Evolutionary conservation across 2,797 vertebrate species (phyloP).

Genomic region (Diplodus puntazzo): DNA sequence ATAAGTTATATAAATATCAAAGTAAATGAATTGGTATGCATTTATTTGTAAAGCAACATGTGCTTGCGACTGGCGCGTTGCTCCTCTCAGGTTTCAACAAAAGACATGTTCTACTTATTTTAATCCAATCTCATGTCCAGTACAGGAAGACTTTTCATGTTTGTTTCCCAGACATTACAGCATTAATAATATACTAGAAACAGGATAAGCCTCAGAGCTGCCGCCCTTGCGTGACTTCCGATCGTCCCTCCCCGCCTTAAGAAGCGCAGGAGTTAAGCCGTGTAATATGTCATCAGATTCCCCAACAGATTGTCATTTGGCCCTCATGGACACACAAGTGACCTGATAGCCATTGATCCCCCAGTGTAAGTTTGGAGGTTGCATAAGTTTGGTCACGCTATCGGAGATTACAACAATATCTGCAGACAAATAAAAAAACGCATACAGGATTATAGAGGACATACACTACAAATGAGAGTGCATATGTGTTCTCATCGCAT

Average conservation of each 20-base stretch:
- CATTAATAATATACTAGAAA: conserved; percentile 4
- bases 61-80: not conserved
- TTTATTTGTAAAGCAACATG: not conserved
- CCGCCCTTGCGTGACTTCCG: not conserved
- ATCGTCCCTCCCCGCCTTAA: not conserved
- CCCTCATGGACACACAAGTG: conserved; percentile 26
- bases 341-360: conserved; percentile 52
- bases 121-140: conserved; percentile 16
- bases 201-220: conserved; percentile 14
- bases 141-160: not conserved
- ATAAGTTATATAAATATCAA: too few relatives aligned
- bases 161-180: conserved; percentile 12
- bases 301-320: conserved; percentile 46
- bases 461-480: conserved; percentile 42
- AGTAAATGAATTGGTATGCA: not conserved
- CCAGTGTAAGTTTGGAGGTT: conserved; percentile 24
- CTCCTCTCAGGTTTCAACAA: not conserved
- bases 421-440: conserved; percentile 27
- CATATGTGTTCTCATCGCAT: conserved; percentile 36
- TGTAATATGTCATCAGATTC: conserved; percentile 48
- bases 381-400: conserved; percentile 41
- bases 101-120: conserved; percentile 13
- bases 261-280: conserved; percentile 31
- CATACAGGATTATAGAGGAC: conserved; percentile 38
- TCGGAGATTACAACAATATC: conserved; percentile 43